A percentile compares a stretch with the other conserved stretches of the same genome.
These are phyloP conservation scores for Creontiades dilutus DNA, from an alignment of 2,888 invertebrate species.

Conservation along the genomic window DNA sequence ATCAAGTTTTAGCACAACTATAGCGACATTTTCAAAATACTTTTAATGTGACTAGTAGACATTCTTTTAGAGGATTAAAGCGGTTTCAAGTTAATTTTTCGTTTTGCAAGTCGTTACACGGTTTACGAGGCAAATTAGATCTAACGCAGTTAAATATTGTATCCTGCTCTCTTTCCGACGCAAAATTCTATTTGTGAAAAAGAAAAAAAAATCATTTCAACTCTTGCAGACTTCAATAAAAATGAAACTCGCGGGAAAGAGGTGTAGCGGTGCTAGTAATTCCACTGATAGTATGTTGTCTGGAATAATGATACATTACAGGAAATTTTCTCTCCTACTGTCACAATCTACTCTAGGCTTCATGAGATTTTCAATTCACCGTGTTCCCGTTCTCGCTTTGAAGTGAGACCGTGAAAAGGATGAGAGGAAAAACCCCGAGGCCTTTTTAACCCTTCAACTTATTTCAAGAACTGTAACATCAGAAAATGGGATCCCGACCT, in stretches of 20 bases:
- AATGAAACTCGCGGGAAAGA: neutral
- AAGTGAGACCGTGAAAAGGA: slow-evolving; percentile 28
- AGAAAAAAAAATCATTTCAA: neutral
- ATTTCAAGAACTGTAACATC: slow-evolving; percentile 42
- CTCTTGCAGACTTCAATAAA: neutral
- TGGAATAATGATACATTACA: slow-evolving; percentile 27
- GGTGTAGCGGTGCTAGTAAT: neutral
- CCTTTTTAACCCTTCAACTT: slow-evolving; percentile 34
- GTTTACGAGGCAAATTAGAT: no score
- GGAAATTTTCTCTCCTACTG: slow-evolving; percentile 3
- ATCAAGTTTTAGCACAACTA: no score
- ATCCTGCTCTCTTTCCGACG: neutral
- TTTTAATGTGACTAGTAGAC: no score
- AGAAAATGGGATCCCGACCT: slow-evolving; percentile 39
- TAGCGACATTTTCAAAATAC: no score
- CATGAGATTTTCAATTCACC: slow-evolving; percentile 36
- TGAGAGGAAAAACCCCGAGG: slow-evolving; percentile 18
- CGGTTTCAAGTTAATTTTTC: no score
- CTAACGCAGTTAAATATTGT: neutral
- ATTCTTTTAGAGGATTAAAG: no score
- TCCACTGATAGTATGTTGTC: neutral
- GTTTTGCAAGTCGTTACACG: no score
- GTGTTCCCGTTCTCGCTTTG: slow-evolving; percentile 5
- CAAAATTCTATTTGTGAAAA: neutral
- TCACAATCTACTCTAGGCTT: neutral